Evolutionary conservation across 1,140 invertebrate species (phyloP), one percentile per base, ranked within the genome.

Genomic region (Lepidurus arcticus): DNA sequence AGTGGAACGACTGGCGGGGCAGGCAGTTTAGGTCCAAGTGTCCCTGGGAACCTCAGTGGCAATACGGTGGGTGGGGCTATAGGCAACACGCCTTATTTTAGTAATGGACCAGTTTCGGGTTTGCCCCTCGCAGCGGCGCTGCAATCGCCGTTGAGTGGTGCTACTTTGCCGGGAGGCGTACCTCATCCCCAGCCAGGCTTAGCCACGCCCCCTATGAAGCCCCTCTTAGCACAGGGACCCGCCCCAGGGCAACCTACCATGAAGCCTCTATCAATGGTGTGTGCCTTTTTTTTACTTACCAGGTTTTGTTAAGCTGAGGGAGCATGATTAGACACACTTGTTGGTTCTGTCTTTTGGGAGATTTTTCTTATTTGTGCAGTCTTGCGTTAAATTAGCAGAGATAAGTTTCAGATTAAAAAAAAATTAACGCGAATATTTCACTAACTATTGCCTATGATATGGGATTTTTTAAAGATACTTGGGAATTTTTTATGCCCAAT

Each of bases 71-170:
- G 53, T 21, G 53, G 53, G 53, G 53, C 53, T 88, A 74, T 88
- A 87, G 47, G 78, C 81, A 44, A 81, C 81, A 79, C 80, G 81
- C 24, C 80, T 79, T 73, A 74, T 77, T 47, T 78, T 34, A 73
- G 34, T 78, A 43, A 53, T 16, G 42, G 16, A 26, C 44, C 43
- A 44, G 44, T 44, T 10, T 24, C 73, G 73, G n/a, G 34, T 73
- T 47, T 34, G 65, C 78, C 13, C 1, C 73, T 11, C 16, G 44
- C 7, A 10, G 42, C 47, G 44, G 43, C 24, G n/a, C 34, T 78
- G 26, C 73, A 44, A 24, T 80, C 75, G 45, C 76, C 53, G 13
- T 26, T 42, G 13, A 45, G 47, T 16, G n/a, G 47, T n/a, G 13
- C 13, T 77, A 75, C 1, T 34, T 11, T 75, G n/a, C 13, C 34